Evolutionary conservation across 2,888 invertebrate genomes (phyloP), one percentile per base, ranked within the genome.

Genomic region (Pilophorus perplexus): DNA sequence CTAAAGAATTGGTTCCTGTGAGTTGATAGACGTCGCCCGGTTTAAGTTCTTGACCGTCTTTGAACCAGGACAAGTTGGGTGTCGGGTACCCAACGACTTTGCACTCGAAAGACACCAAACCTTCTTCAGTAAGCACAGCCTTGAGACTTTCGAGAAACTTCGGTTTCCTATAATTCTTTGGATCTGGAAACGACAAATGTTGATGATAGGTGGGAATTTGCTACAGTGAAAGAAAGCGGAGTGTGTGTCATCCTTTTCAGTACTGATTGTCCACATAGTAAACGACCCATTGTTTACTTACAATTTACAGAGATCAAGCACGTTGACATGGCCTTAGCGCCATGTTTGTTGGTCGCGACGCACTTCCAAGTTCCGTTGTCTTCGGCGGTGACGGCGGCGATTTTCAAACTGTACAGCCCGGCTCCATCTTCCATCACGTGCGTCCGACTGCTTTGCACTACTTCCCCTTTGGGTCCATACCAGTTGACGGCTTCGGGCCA

Each of bases 351-450:
- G 14, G 87, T 87, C 5, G 90, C 90, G 10, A 90, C 89, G 75
- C 91, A 91, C 76, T 92, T 92, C 90, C 91, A 92, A 76, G 91
- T 90, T 14, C 93, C 93, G 72, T 90, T 90, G 75, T 93, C 92
- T 42, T 83, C 82, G 71, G 88, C 87, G 78, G 90, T 90, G 0
- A 89, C 83, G 0, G 86, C 83, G 71, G 84, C 83, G 4, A 90
- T 83, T 76, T 90, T 87, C 62, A 93, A 77, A 74, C 87, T 83
- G 76, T 89, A 89, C 37, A 88, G 86, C 28, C 93, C 93, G 46
- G 90, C 82, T 1, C 92, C 92, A 76, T 92, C 90, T 75, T 90
- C 90, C 74, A 87, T 79, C 27, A 87, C 79, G 48, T 73, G 73
- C 76, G 90, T 91, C 73, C 87, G 85, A 37, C 77, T 76, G 40